These are phyloP conservation scores for Drosophila lacicola DNA, from an alignment of 2,888 invertebrate species.

Conservation along the genomic window DNA sequence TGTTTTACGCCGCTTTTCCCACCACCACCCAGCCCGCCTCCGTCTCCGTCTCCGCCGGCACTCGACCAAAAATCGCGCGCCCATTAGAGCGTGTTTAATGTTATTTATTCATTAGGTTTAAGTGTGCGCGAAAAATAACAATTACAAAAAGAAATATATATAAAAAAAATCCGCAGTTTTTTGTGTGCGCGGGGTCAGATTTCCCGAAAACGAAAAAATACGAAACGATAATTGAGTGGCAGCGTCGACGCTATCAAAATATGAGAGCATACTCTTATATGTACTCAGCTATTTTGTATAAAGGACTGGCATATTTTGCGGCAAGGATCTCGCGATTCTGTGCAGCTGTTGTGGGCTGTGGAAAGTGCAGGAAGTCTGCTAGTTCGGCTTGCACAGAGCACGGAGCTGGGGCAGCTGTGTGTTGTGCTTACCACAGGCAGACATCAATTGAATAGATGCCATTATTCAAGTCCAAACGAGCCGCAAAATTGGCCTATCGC, in stretches of 20 bases:
- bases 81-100: constrained; percentile 82
- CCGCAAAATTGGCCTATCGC: constrained; percentile 41
- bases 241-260: constrained; percentile 61
- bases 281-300: constrained; percentile 30
- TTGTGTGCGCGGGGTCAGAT: constrained; percentile 66
- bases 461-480: constrained; percentile 34
- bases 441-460: constrained; percentile 31
- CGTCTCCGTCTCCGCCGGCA: constrained; percentile 26
- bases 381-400: not conserved
- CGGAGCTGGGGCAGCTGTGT: constrained; percentile 21
- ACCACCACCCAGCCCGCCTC: constrained; percentile 55
- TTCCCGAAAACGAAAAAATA: constrained; percentile 49
- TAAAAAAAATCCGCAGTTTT: constrained; percentile 47
- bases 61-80: constrained; percentile 60
- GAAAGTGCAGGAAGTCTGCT: constrained; percentile 47
- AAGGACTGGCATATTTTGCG: constrained; percentile 49
- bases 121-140: constrained; percentile 79
- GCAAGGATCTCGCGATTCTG: constrained; percentile 42
- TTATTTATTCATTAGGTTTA: constrained; percentile 82
- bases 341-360: constrained; percentile 61
- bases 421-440: constrained; percentile 34
- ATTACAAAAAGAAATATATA: constrained; percentile 60
- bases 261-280: constrained; percentile 58
- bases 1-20: constrained; percentile 66
- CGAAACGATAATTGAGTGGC: constrained; percentile 71